Conservation (phyloP, 2,888 invertebrate genomes). For the Cataglyphis cursor region DNA sequence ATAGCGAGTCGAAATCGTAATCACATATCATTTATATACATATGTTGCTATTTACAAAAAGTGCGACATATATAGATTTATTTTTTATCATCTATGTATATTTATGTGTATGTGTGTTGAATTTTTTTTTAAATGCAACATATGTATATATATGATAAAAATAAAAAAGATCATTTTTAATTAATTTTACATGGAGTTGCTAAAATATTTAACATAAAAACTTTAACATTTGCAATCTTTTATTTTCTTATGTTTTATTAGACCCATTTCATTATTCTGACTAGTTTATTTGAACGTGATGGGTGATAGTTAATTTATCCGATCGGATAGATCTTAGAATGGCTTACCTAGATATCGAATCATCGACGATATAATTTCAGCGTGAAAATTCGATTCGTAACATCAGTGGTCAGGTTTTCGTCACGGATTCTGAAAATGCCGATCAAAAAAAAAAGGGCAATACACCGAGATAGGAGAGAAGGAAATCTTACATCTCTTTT, state of each 20-base stretch:
- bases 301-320: slow-evolving; percentile 45
- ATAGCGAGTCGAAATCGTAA: background rate
- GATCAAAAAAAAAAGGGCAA: slow-evolving; percentile 34
- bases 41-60: background rate
- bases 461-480: slow-evolving; percentile 55
- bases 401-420: slow-evolving; percentile 59
- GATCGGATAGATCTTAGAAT: slow-evolving; percentile 19
- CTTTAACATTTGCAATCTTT: background rate
- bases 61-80: too few species aligned
- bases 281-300: slow-evolving; percentile 21
- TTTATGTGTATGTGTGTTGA: too few species aligned
- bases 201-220: background rate
- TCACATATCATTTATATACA: background rate
- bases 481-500: slow-evolving; percentile 70
- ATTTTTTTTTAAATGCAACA: too few species aligned
- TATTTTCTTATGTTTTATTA: slow-evolving; percentile 14
- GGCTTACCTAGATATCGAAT: slow-evolving; percentile 34
- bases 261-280: background rate
- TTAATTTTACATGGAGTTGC: background rate
- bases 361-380: slow-evolving; percentile 41
- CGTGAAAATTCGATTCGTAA: slow-evolving; percentile 76
- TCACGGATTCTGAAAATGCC: slow-evolving; percentile 30
- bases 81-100: too few species aligned
- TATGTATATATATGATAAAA: too few species aligned
- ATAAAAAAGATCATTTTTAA: background rate